A percentile compares a stretch with the other conserved stretches of the same genome.
phyloP scores from a whole-genome alignment of 1,140 invertebrate genomes.

The Magallana gigas region DNA sequence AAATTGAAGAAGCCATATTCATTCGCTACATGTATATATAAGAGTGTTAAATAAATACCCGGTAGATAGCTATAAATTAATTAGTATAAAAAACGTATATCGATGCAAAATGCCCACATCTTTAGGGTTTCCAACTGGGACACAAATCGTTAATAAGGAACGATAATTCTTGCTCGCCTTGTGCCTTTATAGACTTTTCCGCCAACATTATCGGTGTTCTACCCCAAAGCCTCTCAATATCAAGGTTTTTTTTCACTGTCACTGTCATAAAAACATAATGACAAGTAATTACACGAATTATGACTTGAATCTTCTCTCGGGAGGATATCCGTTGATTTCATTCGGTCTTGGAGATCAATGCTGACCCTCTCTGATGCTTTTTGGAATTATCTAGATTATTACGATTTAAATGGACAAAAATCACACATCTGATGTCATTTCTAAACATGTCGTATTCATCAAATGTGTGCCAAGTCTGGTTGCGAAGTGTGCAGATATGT shows the following conservation, averaged over 20 bases:
- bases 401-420: slow-evolving; percentile 6
- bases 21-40: no score
- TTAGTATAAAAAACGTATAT: no score
- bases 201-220: slow-evolving; percentile 7
- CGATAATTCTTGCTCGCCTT: background rate
- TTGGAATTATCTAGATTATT: slow-evolving; percentile 2
- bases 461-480: background rate
- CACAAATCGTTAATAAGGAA: background rate
- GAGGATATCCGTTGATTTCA: slow-evolving; percentile 13
- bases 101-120: no score
- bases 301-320: background rate
- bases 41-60: no score
- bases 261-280: slow-evolving; percentile 29
- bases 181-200: background rate
- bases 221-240: background rate
- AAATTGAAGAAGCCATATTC: no score
- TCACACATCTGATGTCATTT: background rate
- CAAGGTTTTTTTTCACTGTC: background rate
- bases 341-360: background rate
- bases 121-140: no score
- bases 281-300: slow-evolving; percentile 16
- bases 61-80: no score
- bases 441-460: background rate
- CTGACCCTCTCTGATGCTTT: background rate
- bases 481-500: background rate